phyloP scores from a whole-genome alignment of 1,140 invertebrate genomes.

The Oedothorax gibbosus region DNA sequence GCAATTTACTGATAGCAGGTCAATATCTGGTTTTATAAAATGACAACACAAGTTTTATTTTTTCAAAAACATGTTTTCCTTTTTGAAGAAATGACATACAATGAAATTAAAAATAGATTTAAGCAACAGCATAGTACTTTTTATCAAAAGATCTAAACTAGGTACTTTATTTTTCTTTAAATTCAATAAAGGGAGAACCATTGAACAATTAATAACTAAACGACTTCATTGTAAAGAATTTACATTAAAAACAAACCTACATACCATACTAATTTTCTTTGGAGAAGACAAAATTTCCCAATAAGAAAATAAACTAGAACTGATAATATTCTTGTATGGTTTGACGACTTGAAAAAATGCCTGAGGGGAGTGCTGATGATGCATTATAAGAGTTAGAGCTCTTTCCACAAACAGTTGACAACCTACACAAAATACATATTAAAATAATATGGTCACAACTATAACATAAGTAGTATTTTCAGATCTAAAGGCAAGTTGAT shows the following conservation, averaged over 20 bases:
- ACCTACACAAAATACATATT: background rate
- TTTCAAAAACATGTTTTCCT: too few relatives aligned
- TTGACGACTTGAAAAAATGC: background rate
- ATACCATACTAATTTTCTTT: background rate
- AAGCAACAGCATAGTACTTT: too few relatives aligned
- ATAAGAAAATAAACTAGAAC: conserved; percentile 7
- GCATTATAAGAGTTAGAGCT: conserved; percentile 7
- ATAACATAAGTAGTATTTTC: background rate
- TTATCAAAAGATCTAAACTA: too few relatives aligned
- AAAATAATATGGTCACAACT: background rate
- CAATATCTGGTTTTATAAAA: too few relatives aligned
- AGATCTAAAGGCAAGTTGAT: background rate
- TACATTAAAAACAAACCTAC: background rate
- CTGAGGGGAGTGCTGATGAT: conserved; percentile 10
- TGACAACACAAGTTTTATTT: too few relatives aligned
- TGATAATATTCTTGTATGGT: conserved; percentile 12
- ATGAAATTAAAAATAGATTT: too few relatives aligned
- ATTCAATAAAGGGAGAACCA: too few relatives aligned
- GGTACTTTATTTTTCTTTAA: too few relatives aligned
- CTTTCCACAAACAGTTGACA: conserved; percentile 35
- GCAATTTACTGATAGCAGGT: too few relatives aligned
- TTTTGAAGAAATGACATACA: too few relatives aligned
- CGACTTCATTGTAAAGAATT: background rate
- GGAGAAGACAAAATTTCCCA: conserved; percentile 3
- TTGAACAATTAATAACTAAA: background rate